Percentiles rank a stretch among this genome's conserved stretches.
phyloP scores from a whole-genome alignment of 2,888 invertebrate species.

The Meiosimyza platycephala region DNA sequence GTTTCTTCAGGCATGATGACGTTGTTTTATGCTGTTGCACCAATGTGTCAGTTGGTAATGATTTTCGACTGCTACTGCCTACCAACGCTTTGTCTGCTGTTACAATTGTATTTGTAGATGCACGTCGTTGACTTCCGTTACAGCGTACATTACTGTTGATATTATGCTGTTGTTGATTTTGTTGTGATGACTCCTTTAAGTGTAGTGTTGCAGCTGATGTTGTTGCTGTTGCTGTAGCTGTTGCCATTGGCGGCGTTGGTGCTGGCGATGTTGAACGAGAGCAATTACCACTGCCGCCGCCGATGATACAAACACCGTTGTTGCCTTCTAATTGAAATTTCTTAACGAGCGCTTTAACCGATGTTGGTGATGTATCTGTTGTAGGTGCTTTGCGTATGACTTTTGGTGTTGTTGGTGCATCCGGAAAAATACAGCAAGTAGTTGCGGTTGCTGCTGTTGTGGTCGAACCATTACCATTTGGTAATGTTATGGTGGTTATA shows the following conservation, averaged over 20 bases:
- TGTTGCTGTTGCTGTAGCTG: constrained; percentile 26
- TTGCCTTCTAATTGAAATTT: constrained; percentile 64
- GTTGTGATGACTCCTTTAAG: constrained; percentile 21
- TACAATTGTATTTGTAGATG: constrained; percentile 13
- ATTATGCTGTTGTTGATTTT: constrained; percentile 41
- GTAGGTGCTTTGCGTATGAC: constrained; percentile 73
- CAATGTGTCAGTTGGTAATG: constrained; percentile 2
- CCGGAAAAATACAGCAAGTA: constrained; percentile 69
- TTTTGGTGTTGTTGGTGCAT: constrained; percentile 76
- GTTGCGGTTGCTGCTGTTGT: constrained; percentile 38
- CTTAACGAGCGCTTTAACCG: constrained; percentile 66
- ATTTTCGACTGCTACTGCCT: neutral
- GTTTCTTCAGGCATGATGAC: constrained; percentile 16
- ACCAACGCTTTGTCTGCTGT: too few relatives aligned
- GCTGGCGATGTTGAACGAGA: constrained; percentile 38
- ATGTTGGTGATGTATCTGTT: constrained; percentile 69
- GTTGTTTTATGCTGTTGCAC: constrained; percentile 17
- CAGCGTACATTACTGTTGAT: constrained; percentile 32
- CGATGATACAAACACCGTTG: constrained; percentile 41
- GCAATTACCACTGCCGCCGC: constrained; percentile 47
- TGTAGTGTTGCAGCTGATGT: constrained; percentile 35
- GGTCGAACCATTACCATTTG: constrained; percentile 41
- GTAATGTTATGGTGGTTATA: constrained; percentile 47
- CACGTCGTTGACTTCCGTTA: constrained; percentile 18
- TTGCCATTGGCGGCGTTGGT: constrained; percentile 27